These are phyloP conservation scores for Synanthedon vespiformis DNA, from an alignment of 2,888 invertebrate genomes.

Conservation along the genomic window DNA sequence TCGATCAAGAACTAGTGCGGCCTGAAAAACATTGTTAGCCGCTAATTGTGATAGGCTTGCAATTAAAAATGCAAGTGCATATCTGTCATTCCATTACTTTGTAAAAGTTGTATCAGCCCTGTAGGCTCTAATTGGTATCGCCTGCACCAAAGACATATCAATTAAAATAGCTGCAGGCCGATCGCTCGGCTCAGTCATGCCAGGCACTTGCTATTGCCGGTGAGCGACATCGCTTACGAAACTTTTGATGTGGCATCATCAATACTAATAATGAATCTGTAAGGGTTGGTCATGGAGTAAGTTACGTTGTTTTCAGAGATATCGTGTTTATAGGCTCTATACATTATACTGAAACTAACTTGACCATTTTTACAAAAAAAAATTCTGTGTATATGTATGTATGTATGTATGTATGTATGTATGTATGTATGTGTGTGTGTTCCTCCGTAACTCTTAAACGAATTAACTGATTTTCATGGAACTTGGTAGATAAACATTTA, in stretches of 20 bases:
- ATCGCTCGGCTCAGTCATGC: conserved; percentile 18
- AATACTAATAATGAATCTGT: too few species aligned
- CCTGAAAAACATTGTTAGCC: not conserved
- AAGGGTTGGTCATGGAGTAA: too few species aligned
- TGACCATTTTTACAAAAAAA: too few species aligned
- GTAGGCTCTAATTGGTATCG: conserved; percentile 1
- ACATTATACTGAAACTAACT: too few species aligned
- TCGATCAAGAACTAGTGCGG: not conserved
- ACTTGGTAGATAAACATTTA: too few species aligned
- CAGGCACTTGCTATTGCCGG: conserved; percentile 16
- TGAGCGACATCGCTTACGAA: conserved; percentile 2
- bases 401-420: too few species aligned
- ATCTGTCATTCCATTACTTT: not conserved
- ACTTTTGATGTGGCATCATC: conserved; percentile 10
- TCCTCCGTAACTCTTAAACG: too few species aligned
- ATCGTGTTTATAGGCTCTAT: too few species aligned
- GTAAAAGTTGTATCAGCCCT: not conserved
- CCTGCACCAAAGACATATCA: conserved; percentile 48
- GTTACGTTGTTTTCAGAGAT: too few species aligned
- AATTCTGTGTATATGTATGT: too few species aligned
- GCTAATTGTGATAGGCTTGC: not conserved
- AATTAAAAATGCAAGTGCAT: not conserved
- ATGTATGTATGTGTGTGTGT: too few species aligned
- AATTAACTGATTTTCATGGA: too few species aligned
- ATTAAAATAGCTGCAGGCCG: conserved; percentile 46